Percentiles rank a stretch among this genome's conserved stretches.
Conservation (phyloP, 2,797 vertebrate genomes). For the Hydrolagus colliei region DNA sequence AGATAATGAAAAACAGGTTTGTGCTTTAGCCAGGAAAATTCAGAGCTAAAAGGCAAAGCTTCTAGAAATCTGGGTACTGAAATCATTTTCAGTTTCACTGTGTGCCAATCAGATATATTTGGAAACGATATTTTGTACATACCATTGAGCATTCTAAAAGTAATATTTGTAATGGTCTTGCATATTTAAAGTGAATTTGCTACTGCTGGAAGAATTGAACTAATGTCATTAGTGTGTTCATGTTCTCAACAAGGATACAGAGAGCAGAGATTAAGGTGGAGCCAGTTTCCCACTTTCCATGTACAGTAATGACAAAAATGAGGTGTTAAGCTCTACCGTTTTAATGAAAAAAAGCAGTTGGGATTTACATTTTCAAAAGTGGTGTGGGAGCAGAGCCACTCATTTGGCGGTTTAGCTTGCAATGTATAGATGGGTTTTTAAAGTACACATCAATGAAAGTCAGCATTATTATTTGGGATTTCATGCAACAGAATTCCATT, state of each 20-base stretch:
- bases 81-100: conserved; percentile 22
- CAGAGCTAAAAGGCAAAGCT: background rate
- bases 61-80: conserved; percentile 9
- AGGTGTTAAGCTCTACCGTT: background rate
- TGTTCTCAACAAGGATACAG: background rate
- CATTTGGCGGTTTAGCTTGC: background rate
- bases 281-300: background rate
- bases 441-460: background rate
- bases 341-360: background rate
- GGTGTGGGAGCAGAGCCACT: too few species aligned
- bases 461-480: background rate
- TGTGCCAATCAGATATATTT: conserved; percentile 26
- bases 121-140: background rate
- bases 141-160: background rate
- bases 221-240: background rate
- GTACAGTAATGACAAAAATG: background rate
- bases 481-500: background rate
- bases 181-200: background rate
- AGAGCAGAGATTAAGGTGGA: background rate
- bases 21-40: conserved; percentile 12
- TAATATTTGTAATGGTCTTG: background rate
- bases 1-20: conserved; percentile 18
- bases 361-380: background rate
- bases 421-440: background rate
- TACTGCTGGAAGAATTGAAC: background rate